phyloP scores from a whole-genome alignment of 2,113 vertebrate species.

The Castor canadensis region DNA sequence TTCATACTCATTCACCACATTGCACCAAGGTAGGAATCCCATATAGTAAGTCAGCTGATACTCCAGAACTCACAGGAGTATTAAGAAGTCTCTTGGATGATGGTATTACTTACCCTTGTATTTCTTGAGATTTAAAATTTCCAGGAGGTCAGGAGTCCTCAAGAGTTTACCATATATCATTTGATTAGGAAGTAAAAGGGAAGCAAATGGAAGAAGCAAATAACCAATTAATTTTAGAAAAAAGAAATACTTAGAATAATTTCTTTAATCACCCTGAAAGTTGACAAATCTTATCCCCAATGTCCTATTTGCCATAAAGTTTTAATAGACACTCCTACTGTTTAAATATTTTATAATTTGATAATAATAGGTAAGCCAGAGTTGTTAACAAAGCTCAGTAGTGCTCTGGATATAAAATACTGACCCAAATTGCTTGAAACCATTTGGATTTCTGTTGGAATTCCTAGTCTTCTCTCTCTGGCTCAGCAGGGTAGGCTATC shows the following conservation, averaged over 20 bases:
- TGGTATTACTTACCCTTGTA: background rate
- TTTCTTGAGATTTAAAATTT: background rate
- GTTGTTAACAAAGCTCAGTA: background rate
- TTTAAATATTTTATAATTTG: constrained; percentile 3
- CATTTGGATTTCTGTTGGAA: constrained; percentile 31
- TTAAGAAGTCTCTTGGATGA: background rate
- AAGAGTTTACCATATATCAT: background rate
- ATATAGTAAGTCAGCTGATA: background rate
- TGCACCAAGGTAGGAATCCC: background rate
- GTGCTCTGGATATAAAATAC: background rate
- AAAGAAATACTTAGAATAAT: background rate
- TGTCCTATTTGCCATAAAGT: background rate
- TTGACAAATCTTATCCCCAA: background rate
- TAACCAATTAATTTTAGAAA: background rate
- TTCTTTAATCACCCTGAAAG: background rate
- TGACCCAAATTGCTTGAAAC: background rate
- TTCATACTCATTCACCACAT: background rate
- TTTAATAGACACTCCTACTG: background rate
- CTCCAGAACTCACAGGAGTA: background rate
- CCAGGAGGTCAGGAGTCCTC: background rate
- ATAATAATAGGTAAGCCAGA: background rate
- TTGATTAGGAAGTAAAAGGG: background rate
- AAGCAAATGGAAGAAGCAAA: background rate
- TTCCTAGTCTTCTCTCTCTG: background rate
- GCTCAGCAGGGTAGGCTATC: background rate